Evolutionary conservation across 2,113 vertebrate species (phyloP), one percentile per base, ranked within the genome.

Genomic region (Murina feae): DNA sequence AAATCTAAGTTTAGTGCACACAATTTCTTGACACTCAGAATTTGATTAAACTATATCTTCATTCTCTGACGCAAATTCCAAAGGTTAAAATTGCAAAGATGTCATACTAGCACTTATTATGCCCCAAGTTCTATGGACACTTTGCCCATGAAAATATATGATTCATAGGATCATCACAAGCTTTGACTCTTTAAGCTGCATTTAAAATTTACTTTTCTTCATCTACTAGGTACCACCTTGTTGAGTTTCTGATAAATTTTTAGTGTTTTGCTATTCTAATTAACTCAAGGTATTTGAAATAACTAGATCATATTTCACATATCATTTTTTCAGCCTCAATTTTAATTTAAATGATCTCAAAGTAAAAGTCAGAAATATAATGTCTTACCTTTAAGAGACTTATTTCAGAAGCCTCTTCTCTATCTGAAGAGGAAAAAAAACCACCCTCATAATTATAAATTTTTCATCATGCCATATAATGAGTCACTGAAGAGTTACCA

Each of bases 261-360:
- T 71, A 94, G 66, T 49, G 65, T 90, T 94, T 95, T 96, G 51
- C 37, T 87, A 32, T 95, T 96, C 39, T 98, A 97, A 97, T 94
- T 95, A 98, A 85, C 76, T 96, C 76, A 78, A 94, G 90, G 92
- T 90, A 96, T 97, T 98, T 97, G 91, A 98, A 98, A 97, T 94
- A 93, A 96, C 96, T 90, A 98, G 83, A 76, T 47, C 80, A 96
- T 97, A 96, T 97, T 96, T 72, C 76, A 97, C 93, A 97, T 86
- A 94, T 44, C 82, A 49, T 72, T 68, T 93, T 96, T 96, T 58
- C 35, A 93, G 44, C 23, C 23, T 75, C 16, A 28, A 86, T 95
- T 96, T 91, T 96, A 94, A 95, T 92, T 91, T 95, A 84, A 93
- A 92, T 80, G 55, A 42, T 90, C 35, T 90, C 55, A 44, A 84